Conservation (phyloP, 2,888 invertebrate species). For the Melinaea menophilus region DNA sequence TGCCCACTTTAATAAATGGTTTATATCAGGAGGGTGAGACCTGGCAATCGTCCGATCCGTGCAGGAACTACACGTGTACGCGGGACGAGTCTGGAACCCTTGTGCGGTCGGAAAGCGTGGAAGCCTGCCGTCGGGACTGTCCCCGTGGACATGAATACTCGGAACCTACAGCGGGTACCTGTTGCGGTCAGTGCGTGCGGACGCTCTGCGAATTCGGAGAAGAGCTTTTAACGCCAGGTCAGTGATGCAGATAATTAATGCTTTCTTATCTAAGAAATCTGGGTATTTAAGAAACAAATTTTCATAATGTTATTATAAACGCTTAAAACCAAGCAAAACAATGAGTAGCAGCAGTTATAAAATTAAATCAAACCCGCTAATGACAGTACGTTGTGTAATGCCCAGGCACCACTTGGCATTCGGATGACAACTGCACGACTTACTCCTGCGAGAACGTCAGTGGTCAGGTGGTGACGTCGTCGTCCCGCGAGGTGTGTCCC, state of each 20-base stretch:
- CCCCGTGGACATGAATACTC: conserved; percentile 78
- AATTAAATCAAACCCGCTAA: neutral
- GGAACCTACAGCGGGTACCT: conserved; percentile 54
- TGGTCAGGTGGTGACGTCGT: conserved; percentile 75
- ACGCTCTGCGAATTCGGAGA: conserved; percentile 76
- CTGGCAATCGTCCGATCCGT: conserved; percentile 76
- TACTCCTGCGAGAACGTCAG: conserved; percentile 71
- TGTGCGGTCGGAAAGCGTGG: conserved; percentile 53
- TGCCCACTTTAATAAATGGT: neutral
- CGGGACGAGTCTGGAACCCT: conserved; percentile 59
- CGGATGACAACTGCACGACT: conserved; percentile 81
- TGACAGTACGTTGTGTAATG: neutral
- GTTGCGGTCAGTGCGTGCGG: conserved; percentile 83
- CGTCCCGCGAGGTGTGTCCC: conserved; percentile 78
- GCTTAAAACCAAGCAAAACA: too few relatives aligned
- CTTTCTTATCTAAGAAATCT: too few relatives aligned
- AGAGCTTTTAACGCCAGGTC: conserved; percentile 67
- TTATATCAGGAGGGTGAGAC: conserved; percentile 61
- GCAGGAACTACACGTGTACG: conserved; percentile 72
- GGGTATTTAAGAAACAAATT: too few relatives aligned
- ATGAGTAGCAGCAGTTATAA: neutral
- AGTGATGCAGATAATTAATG: neutral
- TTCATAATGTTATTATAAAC: too few relatives aligned
- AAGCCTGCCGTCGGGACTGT: conserved; percentile 68
- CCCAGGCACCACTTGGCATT: conserved; percentile 77